Evolutionary conservation across 2,113 vertebrate species (phyloP), one percentile per base, ranked within the genome.

Genomic region (Elgaria multicarinata): DNA sequence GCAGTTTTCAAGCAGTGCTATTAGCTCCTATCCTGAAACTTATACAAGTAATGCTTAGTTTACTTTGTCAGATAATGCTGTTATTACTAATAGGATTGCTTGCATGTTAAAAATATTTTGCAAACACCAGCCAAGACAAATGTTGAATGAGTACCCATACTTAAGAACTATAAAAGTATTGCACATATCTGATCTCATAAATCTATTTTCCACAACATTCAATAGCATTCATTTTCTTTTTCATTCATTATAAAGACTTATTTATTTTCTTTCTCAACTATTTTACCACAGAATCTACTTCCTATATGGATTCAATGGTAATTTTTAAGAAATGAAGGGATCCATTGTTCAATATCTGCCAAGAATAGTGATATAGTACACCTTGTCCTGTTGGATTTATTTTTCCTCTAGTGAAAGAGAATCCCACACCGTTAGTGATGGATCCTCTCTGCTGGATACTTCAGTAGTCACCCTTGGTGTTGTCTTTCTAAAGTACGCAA

Each of bases 351-450:
- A 77, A 7, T 42, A 36, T 46, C 72, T 44, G 58, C 74, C 18
- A 77, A 87, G 7, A 77, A n/a, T 9, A 46, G 20, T 44, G 9
- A 86, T 2, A n/a, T 3, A 66, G 16, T 77, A 46, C 58, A 76
- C 53, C 55, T 18, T 76, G 86, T 36, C 62, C n/a, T n/a, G 3
- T 9, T 67, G 6, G 31, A 67, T 79, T 69, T 67, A 69, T 64
- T 53, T 87, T 79, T 87, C 33, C 62, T 53, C 74, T 80, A 79
- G 69, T 26, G 12, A 50, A 87, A 89, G 42, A 33, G n/a, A 76
- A 36, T 50, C 24, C n/a, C 28, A 46, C 39, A 50, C 42, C 75
- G 72, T 89, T 50, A 53, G 55, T 77, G 77, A 84, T 22, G 12
- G 44, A 67, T 44, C 18, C 26, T 50, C 42, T 89, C 80, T 84